These are phyloP conservation scores for Ochropleura plecta DNA, from an alignment of 2,888 invertebrate species.

Conservation along the genomic window DNA sequence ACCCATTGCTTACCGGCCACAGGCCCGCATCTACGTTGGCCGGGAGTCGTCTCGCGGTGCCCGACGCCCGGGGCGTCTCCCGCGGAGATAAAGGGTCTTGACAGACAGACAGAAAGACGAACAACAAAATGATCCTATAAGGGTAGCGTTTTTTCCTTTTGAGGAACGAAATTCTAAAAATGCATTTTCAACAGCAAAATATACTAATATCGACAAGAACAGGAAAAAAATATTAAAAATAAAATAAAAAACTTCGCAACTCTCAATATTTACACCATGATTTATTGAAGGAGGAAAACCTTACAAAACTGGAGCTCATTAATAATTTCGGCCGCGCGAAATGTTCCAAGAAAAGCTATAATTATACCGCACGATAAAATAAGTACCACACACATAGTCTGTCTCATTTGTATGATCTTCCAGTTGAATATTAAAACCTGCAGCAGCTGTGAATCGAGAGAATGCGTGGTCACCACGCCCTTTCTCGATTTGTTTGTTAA, in stretches of 20 bases:
- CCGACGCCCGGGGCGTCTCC: too few species aligned
- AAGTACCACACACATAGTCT: conserved; percentile 24
- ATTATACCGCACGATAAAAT: conserved; percentile 29
- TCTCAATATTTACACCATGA: conserved; percentile 14
- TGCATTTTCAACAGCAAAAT: background rate
- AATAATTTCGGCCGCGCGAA: conserved; percentile 43
- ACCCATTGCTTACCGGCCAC: too few species aligned
- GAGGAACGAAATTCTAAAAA: background rate
- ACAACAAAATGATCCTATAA: too few species aligned
- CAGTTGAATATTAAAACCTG: conserved; percentile 31
- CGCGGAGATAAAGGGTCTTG: too few species aligned
- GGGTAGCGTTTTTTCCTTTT: too few species aligned
- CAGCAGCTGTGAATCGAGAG: conserved; percentile 14
- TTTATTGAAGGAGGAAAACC: conserved; percentile 45
- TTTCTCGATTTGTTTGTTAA: background rate
- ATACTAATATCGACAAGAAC: background rate
- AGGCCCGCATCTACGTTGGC: too few species aligned
- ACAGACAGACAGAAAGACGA: too few species aligned
- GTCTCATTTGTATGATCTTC: conserved; percentile 36
- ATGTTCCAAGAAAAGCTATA: conserved; percentile 50
- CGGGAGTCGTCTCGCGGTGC: too few species aligned
- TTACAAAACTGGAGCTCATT: conserved; percentile 35
- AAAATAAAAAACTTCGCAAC: background rate
- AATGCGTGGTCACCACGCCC: background rate
- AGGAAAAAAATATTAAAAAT: background rate